Evolutionary conservation across 2,113 vertebrate species (phyloP), one percentile per base, ranked within the genome.

Genomic region (Alaudala cheleensis): DNA sequence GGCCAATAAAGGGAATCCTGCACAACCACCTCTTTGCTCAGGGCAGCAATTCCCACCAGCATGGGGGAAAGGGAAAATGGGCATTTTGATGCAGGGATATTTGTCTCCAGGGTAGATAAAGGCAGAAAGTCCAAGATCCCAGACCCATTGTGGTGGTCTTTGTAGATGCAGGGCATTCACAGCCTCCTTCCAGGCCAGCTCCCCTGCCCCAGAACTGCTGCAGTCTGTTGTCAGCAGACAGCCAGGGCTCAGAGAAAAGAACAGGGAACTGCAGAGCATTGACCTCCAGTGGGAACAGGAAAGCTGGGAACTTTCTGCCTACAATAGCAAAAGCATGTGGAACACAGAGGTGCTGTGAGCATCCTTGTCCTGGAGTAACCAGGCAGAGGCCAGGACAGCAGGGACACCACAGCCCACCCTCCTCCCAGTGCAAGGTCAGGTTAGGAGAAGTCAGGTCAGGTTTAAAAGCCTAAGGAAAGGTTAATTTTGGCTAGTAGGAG

Each of bases 361-460:
- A 85, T 72, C 88, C 25, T 64, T 77, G 66, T 71, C 93, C 95
- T 57, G 42, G 66, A 95, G 50, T 91, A 89, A 95, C 91, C 81
- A 79, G 80, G 72, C 79, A 83, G 89, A 40, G 79, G 80, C 45
- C 34, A 50, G 20, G 6, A 6, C 49, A 88, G 92, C 25, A 51
- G 39, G 40, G 51, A 83, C 54, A 39, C 6, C 39, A 50, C 45
- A 77, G 70, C 58, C 50, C 60, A 71, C 40, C 44, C 72, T 47
- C 80, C 69, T 78, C 53, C 73, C 66, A 57, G 62, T 23, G 29
- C 82, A 73, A 92, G 90, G 92, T 80, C 93, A 95, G 78, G 72
- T 28, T 61, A 88, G 65, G 69, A 93, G 60, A 72, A 84, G 45
- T 7, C 28, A 73, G 81, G 78, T 22, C 81, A 91, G 17, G 14